A percentile compares a stretch with the other conserved stretches of the same genome.
Evolutionary conservation across 2,113 vertebrate species (phyloP).

Genomic region (Lates calcarifer): DNA sequence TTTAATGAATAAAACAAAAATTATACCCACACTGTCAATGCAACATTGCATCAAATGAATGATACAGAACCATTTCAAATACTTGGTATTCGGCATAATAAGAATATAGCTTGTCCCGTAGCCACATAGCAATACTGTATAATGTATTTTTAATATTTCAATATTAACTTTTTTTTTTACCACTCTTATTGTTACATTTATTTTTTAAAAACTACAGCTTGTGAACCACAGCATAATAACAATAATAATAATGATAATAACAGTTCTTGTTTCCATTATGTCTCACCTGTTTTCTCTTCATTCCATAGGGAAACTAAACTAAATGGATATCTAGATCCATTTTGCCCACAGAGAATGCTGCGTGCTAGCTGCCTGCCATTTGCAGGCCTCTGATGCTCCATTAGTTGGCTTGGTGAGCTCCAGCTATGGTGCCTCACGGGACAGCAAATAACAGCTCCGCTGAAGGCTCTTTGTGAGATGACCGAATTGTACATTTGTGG

Average conservation of each 20-base stretch:
- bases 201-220: neutral
- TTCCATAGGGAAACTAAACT: slow-evolving; percentile 56
- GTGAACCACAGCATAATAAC: neutral
- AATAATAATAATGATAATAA: neutral
- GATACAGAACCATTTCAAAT: neutral
- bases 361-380: slow-evolving; percentile 52
- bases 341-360: slow-evolving; percentile 56
- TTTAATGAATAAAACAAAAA: neutral
- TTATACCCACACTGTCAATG: fast-evolving
- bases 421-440: slow-evolving; percentile 72
- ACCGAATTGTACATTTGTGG: slow-evolving; percentile 70
- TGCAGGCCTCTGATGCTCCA: slow-evolving; percentile 77
- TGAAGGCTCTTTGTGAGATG: slow-evolving; percentile 76
- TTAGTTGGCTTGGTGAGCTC: slow-evolving; percentile 73
- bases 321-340: slow-evolving; percentile 60
- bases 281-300: slow-evolving; percentile 19
- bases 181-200: neutral
- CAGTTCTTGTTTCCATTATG: neutral
- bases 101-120: neutral
- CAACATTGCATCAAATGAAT: neutral
- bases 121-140: neutral
- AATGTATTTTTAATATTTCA: neutral
- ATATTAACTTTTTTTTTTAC: neutral
- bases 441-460: slow-evolving; percentile 65
- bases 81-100: neutral